Percentiles rank a stretch among this genome's conserved stretches.
Evolutionary conservation across 2,797 vertebrate genomes (phyloP).

Genomic region (Hoplostethus mediterraneus): DNA sequence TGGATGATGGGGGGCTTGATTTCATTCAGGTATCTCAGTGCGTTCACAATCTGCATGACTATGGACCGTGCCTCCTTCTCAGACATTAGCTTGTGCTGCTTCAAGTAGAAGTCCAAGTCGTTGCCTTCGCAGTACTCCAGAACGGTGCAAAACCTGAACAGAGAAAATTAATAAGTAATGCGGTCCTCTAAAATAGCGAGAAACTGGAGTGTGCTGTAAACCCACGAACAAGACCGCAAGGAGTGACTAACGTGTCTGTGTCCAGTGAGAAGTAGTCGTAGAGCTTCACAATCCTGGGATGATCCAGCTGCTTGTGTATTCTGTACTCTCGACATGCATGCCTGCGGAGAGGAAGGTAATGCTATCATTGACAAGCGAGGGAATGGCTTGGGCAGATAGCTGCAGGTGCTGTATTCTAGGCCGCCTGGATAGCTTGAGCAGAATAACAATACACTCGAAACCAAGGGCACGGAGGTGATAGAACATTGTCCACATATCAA

Average conservation of each 20-base stretch:
- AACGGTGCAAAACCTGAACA: conserved; percentile 94
- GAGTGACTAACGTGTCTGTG: conserved; percentile 95
- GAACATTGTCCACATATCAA: conserved; percentile 4
- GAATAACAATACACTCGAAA: conserved; percentile 55
- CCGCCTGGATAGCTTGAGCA: conserved; percentile 44
- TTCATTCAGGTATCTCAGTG: conserved; percentile 99
- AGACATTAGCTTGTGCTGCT: conserved; percentile 99
- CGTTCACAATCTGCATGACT: conserved; percentile 99
- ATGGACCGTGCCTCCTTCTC: conserved; percentile 99
- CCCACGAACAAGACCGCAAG: background rate
- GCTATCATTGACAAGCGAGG: conserved; percentile 57
- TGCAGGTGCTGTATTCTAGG: conserved; percentile 15
- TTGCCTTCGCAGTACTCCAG: conserved; percentile 99
- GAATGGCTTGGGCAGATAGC: conserved; percentile 11
- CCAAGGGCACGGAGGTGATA: too few species aligned
- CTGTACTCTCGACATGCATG: conserved; percentile 99
- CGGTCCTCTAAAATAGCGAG: background rate
- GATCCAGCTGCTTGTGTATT: conserved; percentile 99
- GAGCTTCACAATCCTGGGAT: conserved; percentile 98
- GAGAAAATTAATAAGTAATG: conserved; percentile 10
- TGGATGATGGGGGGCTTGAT: conserved; percentile 99
- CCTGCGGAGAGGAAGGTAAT: conserved; percentile 74
- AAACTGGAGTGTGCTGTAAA: background rate
- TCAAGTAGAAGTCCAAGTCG: conserved; percentile 99
- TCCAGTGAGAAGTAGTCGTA: conserved; percentile 99